phyloP scores from a whole-genome alignment of 2,888 invertebrate genomes.

The Cryptocephalus primarius region DNA sequence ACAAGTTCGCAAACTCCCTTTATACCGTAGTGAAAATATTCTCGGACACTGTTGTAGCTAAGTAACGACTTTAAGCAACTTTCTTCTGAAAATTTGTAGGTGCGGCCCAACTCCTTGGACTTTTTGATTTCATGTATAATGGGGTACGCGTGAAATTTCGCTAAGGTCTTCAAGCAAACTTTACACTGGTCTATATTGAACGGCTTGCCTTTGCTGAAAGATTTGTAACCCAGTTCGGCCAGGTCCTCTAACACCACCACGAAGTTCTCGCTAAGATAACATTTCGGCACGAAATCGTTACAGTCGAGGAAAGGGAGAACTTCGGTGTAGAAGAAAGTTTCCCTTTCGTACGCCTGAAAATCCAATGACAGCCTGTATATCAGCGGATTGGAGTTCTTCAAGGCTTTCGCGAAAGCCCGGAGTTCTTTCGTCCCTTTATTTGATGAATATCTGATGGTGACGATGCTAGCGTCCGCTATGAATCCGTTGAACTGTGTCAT shows the following conservation, averaged over 20 bases:
- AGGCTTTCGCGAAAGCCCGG: constrained; percentile 20
- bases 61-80: not conserved
- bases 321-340: constrained; percentile 22
- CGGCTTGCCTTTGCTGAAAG: constrained; percentile 22
- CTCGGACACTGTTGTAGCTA: constrained; percentile 3
- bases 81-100: constrained; percentile 15
- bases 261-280: constrained; percentile 21
- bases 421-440: constrained; percentile 3
- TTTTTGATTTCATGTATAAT: constrained; percentile 39
- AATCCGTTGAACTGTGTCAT: constrained; percentile 17
- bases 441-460: constrained; percentile 11
- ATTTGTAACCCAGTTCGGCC: constrained; percentile 12
- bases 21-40: constrained; percentile 16
- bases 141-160: constrained; percentile 43
- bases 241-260: constrained; percentile 25
- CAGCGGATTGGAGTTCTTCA: constrained; percentile 14
- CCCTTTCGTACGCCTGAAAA: constrained; percentile 23
- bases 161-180: constrained; percentile 38
- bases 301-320: constrained; percentile 17
- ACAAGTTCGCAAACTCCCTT: constrained; percentile 19
- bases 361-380: constrained; percentile 17
- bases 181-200: constrained; percentile 41
- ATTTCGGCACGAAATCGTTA: constrained; percentile 18
- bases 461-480: constrained; percentile 17
- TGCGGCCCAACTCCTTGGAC: constrained; percentile 11